Percentiles rank a stretch among this genome's conserved stretches.
Evolutionary conservation across 2,113 vertebrate species (phyloP).

Genomic region (Cettia cetti): DNA sequence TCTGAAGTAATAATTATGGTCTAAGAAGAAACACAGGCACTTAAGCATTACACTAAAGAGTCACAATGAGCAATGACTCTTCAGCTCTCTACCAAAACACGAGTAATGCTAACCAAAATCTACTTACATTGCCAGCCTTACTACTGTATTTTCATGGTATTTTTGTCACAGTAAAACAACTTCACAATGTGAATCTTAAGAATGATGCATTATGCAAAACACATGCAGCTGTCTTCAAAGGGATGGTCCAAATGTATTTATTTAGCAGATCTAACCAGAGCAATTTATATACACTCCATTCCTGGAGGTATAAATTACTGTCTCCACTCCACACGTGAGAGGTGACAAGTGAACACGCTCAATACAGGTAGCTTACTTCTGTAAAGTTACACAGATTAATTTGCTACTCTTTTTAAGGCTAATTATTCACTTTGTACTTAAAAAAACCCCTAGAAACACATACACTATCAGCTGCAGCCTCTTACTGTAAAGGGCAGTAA

Average conservation of each 20-base stretch:
- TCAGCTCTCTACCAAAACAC: not conserved
- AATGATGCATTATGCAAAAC: not conserved
- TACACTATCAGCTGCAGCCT: not conserved
- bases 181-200: not conserved
- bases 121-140: not conserved
- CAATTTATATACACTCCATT: not conserved
- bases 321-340: not conserved
- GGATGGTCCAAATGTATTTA: not conserved
- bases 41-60: not conserved
- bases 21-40: not conserved
- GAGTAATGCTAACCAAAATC: not conserved
- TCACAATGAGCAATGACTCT: not conserved
- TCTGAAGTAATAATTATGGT: not conserved
- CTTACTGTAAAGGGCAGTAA: not conserved
- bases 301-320: not conserved
- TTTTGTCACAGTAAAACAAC: not conserved
- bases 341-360: not conserved
- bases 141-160: not conserved
- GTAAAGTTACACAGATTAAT: not conserved
- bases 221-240: not conserved
- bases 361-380: not conserved
- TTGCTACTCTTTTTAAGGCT: not conserved
- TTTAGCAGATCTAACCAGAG: not conserved
- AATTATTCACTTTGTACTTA: not conserved
- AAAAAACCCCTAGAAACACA: not conserved